phyloP scores from a whole-genome alignment of 1,140 invertebrate genomes.

The Cephus cinctus region DNA sequence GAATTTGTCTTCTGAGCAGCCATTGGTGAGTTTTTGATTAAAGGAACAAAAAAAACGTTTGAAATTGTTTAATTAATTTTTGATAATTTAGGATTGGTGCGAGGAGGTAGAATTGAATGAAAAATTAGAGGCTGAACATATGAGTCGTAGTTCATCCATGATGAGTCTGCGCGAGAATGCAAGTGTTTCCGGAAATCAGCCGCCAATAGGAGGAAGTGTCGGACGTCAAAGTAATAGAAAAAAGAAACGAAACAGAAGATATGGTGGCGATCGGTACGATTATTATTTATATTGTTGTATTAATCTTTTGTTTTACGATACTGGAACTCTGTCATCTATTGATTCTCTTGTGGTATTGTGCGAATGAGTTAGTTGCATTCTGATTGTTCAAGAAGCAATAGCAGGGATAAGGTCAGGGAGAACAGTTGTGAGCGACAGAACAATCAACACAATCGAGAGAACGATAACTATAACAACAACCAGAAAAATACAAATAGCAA shows the following conservation, averaged over 20 bases:
- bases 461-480: slow-evolving; percentile 49
- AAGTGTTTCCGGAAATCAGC: slow-evolving; percentile 34
- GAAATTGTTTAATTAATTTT: background rate
- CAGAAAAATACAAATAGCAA: slow-evolving; percentile 37
- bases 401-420: slow-evolving; percentile 42
- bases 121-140: slow-evolving; percentile 51
- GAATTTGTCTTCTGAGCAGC: slow-evolving; percentile 31
- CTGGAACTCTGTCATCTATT: too few relatives aligned
- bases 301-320: slow-evolving; percentile 13
- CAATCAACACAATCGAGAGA: slow-evolving; percentile 52
- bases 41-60: slow-evolving; percentile 5
- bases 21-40: slow-evolving; percentile 34
- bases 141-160: slow-evolving; percentile 60
- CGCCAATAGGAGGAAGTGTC: slow-evolving; percentile 20
- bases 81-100: slow-evolving; percentile 54
- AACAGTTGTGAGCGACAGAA: slow-evolving; percentile 48
- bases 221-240: slow-evolving; percentile 26
- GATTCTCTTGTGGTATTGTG: too few relatives aligned
- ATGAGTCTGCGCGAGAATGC: slow-evolving; percentile 56
- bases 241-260: slow-evolving; percentile 37
- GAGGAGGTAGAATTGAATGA: slow-evolving; percentile 59
- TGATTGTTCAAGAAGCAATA: slow-evolving; percentile 32
- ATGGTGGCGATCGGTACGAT: slow-evolving; percentile 38
- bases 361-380: background rate
- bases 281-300: slow-evolving; percentile 1